Conservation (phyloP, 2,888 invertebrate species). For the Tetragnatha montana region DNA sequence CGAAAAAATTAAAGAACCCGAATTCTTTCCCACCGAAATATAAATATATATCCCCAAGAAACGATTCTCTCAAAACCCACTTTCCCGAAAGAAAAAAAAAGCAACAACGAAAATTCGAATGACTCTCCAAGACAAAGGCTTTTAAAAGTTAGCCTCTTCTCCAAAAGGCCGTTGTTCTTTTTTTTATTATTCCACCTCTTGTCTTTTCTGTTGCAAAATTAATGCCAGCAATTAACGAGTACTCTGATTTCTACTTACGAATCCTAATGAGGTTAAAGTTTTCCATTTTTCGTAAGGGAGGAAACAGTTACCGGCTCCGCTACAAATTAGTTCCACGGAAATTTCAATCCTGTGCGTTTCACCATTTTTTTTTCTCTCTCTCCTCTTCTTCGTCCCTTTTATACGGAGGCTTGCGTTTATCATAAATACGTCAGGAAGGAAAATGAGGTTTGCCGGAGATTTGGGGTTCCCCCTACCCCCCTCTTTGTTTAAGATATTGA, state of each 20-base stretch:
- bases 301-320: slow-evolving; percentile 28
- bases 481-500: neutral
- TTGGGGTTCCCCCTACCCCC: neutral
- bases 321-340: slow-evolving; percentile 42
- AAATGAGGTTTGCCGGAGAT: slow-evolving; percentile 11
- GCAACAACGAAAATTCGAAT: neutral
- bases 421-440: slow-evolving; percentile 19
- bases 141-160: slow-evolving; percentile 40
- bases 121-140: slow-evolving; percentile 53
- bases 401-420: slow-evolving; percentile 9
- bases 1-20: neutral
- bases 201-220: slow-evolving; percentile 42
- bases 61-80: neutral
- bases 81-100: neutral
- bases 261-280: slow-evolving; percentile 64
- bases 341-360: slow-evolving; percentile 29
- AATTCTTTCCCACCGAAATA: neutral
- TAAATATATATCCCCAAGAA: neutral
- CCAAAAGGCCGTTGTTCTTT: slow-evolving; percentile 7
- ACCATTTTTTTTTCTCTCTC: neutral
- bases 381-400: slow-evolving; percentile 1
- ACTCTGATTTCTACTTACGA: slow-evolving; percentile 57
- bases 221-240: slow-evolving; percentile 63
- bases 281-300: slow-evolving; percentile 42
- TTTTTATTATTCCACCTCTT: neutral